phyloP scores from a whole-genome alignment of 1,140 invertebrate genomes.

The Heliconius hermathena region DNA sequence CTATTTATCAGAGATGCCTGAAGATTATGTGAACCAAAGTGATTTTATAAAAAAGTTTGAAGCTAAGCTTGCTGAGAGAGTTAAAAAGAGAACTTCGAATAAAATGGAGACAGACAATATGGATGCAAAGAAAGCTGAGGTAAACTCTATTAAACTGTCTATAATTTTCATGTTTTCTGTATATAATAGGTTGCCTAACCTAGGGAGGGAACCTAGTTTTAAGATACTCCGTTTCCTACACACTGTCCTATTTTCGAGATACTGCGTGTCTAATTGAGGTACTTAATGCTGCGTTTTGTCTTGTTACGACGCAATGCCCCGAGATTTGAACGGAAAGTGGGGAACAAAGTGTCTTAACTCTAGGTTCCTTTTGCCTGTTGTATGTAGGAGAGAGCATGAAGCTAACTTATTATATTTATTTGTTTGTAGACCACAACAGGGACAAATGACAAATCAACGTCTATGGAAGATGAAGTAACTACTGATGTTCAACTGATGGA shows the following conservation, averaged over 20 bases:
- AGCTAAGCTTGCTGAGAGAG: slow-evolving; percentile 41
- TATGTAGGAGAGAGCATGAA: not conserved
- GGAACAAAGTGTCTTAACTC: too few species aligned
- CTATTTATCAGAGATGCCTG: slow-evolving; percentile 73
- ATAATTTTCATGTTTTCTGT: too few species aligned
- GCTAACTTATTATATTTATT: not conserved
- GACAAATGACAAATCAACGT: not conserved
- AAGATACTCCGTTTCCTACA: too few species aligned
- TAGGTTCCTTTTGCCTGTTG: too few species aligned
- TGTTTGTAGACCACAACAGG: not conserved
- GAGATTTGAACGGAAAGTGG: too few species aligned
- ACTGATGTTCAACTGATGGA: not conserved
- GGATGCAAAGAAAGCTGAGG: slow-evolving; percentile 32
- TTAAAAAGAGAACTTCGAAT: slow-evolving; percentile 40
- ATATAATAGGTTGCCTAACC: too few species aligned
- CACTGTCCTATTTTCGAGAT: too few species aligned
- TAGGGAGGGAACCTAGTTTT: too few species aligned
- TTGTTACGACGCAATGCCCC: too few species aligned
- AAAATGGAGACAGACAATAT: slow-evolving; percentile 35
- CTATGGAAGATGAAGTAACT: not conserved
- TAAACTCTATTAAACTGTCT: not conserved
- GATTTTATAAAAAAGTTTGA: slow-evolving; percentile 81
- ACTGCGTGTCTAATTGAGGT: too few species aligned
- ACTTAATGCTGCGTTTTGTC: too few species aligned
- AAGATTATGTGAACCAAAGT: slow-evolving; percentile 73